phyloP scores from a whole-genome alignment of 2,797 vertebrate genomes.

The Falco berigora region DNA sequence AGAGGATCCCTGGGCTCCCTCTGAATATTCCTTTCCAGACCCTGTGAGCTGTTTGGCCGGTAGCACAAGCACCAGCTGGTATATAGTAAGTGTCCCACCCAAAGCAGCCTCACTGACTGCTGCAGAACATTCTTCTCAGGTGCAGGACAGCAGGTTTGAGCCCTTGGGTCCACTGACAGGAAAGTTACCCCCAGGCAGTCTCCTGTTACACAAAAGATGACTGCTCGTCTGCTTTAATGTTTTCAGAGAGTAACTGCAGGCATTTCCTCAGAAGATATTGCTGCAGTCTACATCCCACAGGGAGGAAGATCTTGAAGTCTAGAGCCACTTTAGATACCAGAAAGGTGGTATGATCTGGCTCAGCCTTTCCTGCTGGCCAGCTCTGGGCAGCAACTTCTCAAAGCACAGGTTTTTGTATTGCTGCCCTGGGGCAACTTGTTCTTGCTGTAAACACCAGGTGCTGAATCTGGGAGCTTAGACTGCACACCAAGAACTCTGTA shows the following conservation, averaged over 20 bases:
- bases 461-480: neutral
- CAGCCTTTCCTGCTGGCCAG: neutral
- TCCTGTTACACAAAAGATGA: neutral
- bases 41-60: rapidly evolving
- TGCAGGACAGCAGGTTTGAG: neutral
- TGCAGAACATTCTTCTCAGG: neutral
- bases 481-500: neutral
- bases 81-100: neutral
- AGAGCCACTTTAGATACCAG: neutral
- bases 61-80: neutral
- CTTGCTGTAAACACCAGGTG: neutral
- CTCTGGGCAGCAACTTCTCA: neutral
- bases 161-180: neutral
- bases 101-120: neutral
- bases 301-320: neutral
- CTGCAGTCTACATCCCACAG: neutral
- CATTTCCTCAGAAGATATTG: neutral
- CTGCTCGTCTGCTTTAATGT: neutral
- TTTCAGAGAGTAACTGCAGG: neutral
- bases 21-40: neutral
- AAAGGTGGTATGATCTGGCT: neutral
- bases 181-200: neutral
- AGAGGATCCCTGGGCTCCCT: neutral
- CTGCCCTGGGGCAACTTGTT: rapidly evolving
- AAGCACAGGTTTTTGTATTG: neutral